phyloP scores from a whole-genome alignment of 2,888 invertebrate species.

The Drosophila kambysellisi region DNA sequence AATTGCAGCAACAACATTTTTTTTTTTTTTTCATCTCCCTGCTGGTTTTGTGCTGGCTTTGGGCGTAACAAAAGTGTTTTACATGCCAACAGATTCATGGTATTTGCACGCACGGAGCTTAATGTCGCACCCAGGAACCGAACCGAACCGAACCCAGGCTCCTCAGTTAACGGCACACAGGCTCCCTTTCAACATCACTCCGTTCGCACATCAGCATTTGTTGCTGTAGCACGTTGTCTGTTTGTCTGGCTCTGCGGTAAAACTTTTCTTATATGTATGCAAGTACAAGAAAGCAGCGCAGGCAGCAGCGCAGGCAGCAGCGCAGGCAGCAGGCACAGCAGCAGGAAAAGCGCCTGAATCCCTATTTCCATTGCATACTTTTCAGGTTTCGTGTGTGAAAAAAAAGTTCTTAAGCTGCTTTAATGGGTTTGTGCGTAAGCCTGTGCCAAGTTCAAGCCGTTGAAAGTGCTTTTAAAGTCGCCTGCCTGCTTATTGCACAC shows the following conservation, averaged over 20 bases:
- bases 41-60: constrained; percentile 60
- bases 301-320: not conserved
- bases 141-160: constrained; percentile 4
- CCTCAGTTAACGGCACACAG: constrained; percentile 15
- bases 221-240: constrained; percentile 74
- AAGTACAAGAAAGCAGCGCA: constrained; percentile 57
- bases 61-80: constrained; percentile 80
- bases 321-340: too few relatives aligned
- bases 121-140: constrained; percentile 67
- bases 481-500: constrained; percentile 47
- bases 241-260: constrained; percentile 63
- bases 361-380: constrained; percentile 76
- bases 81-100: constrained; percentile 79
- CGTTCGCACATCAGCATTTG: constrained; percentile 61
- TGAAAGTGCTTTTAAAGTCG: constrained; percentile 80
- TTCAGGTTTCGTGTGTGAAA: constrained; percentile 69
- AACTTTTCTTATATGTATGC: constrained; percentile 76
- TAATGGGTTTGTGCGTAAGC: constrained; percentile 78
- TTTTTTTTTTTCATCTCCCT: constrained; percentile 27
- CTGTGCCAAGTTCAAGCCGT: constrained; percentile 78
- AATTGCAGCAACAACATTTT: constrained; percentile 73
- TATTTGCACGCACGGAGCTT: constrained; percentile 81
- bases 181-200: constrained; percentile 16
- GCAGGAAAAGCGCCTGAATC: constrained; percentile 5
- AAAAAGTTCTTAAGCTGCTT: constrained; percentile 79